Percentiles rank a stretch among this genome's conserved stretches.
Evolutionary conservation across 2,888 invertebrate genomes (phyloP).

Genomic region (Bellardia bayeri): DNA sequence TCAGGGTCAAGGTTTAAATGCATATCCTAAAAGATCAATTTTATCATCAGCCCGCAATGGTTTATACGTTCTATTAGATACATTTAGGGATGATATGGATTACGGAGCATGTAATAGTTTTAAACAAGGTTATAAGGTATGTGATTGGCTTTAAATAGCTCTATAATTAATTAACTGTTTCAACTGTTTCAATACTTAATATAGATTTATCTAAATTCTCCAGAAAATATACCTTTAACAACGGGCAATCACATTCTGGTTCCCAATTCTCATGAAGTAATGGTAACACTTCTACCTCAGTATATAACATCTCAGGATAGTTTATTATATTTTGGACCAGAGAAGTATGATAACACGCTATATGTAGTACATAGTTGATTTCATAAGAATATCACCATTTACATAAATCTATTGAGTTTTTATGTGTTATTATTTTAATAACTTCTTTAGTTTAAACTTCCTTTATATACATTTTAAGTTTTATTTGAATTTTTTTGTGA

Average conservation of each 20-base stretch:
- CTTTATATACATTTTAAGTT: too few relatives aligned
- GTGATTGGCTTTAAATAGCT: background rate
- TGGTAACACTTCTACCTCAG: slow-evolving; percentile 89
- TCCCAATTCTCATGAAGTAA: slow-evolving; percentile 85
- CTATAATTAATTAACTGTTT: background rate
- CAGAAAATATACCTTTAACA: slow-evolving; percentile 82
- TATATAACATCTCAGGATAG: slow-evolving; percentile 89
- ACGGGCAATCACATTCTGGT: slow-evolving; percentile 82
- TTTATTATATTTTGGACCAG: slow-evolving; percentile 85
- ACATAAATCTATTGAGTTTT: too few relatives aligned
- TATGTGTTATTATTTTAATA: too few relatives aligned
- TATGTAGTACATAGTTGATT: too few relatives aligned
- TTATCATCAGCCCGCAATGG: background rate
- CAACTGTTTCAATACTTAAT: background rate
- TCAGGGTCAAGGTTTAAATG: background rate
- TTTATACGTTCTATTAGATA: background rate
- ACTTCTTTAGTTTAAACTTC: too few relatives aligned
- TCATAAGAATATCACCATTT: too few relatives aligned
- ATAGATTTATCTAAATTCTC: slow-evolving; percentile 82
- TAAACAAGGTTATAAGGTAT: background rate
- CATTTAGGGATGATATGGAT: background rate
- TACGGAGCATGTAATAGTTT: background rate
- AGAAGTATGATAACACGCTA: slow-evolving; percentile 80
- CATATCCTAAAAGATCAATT: background rate
- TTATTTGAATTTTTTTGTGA: too few relatives aligned